phyloP scores from a whole-genome alignment of 2,797 vertebrate genomes.

The Adrianichthys oophorus region DNA sequence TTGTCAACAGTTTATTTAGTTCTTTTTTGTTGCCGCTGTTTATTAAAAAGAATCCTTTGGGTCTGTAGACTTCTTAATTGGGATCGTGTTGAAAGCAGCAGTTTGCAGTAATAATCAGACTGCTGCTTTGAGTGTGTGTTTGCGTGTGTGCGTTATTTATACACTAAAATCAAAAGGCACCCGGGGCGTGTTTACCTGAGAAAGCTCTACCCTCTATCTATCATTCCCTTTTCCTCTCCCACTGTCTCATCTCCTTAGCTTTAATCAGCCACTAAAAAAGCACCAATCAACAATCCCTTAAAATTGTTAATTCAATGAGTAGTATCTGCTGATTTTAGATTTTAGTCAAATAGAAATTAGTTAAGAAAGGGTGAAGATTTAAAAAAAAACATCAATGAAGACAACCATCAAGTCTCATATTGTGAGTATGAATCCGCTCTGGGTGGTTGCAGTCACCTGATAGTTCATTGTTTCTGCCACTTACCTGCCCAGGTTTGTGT shows the following conservation, averaged over 20 bases:
- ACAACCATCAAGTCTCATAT: background rate
- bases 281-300: conserved; percentile 56
- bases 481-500: too few species aligned
- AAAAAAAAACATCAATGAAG: conserved; percentile 18
- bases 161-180: conserved; percentile 65
- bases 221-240: conserved; percentile 28
- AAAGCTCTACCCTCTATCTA: conserved; percentile 31
- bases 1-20: conserved; percentile 48
- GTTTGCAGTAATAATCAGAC: conserved; percentile 73
- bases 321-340: conserved; percentile 26
- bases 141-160: conserved; percentile 37
- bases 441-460: too few species aligned
- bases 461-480: too few species aligned
- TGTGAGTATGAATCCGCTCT: background rate
- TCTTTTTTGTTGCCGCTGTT: conserved; percentile 53
- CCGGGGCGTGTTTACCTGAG: conserved; percentile 73
- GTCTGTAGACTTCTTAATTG: conserved; percentile 68
- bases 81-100: conserved; percentile 67
- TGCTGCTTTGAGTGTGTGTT: conserved; percentile 60
- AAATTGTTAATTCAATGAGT: conserved; percentile 30
- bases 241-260: conserved; percentile 44
- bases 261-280: conserved; percentile 68
- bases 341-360: conserved; percentile 18
- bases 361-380: conserved; percentile 14
- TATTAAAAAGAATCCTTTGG: conserved; percentile 69